Conservation (phyloP, 2,797 vertebrate genomes). For the Rhynchotus rufescens region DNA sequence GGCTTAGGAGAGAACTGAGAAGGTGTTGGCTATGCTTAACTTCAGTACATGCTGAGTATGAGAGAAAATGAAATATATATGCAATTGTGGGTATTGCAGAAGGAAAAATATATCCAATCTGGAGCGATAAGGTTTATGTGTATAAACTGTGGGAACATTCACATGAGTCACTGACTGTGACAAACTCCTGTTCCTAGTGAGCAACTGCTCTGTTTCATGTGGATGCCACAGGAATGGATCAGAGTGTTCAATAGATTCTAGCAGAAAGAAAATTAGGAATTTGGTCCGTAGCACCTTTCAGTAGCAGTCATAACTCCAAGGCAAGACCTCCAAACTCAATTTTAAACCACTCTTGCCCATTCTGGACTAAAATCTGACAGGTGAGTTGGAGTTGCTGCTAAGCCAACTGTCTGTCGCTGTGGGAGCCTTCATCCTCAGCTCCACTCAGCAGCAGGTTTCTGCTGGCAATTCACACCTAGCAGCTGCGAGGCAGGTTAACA, state of each 20-base stretch:
- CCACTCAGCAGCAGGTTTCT: not conserved
- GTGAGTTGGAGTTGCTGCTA: not conserved
- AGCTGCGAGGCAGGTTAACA: not conserved
- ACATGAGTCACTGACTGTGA: not conserved
- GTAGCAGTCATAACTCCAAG: not conserved
- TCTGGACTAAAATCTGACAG: not conserved
- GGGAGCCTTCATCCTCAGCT: not conserved
- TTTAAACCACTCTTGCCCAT: not conserved
- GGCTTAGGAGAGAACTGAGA: not conserved
- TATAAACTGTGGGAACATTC: slow-evolving; percentile 1
- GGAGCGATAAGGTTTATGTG: slow-evolving; percentile 5
- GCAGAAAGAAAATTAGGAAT: not conserved
- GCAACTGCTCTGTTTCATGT: slow-evolving; percentile 28
- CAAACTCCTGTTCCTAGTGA: slow-evolving; percentile 2
- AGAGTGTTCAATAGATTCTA: not conserved
- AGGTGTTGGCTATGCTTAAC: not conserved
- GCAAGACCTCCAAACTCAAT: not conserved
- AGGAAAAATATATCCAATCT: slow-evolving; percentile 9
- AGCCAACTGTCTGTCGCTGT: not conserved
- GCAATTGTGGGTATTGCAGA: not conserved
- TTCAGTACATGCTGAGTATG: not conserved
- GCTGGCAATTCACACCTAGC: not conserved
- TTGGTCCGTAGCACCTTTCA: not conserved
- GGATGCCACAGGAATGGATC: not conserved
- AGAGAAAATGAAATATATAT: not conserved